phyloP scores from a whole-genome alignment of 1,140 invertebrate species.

The Macrotrachela quadricornifera region DNA sequence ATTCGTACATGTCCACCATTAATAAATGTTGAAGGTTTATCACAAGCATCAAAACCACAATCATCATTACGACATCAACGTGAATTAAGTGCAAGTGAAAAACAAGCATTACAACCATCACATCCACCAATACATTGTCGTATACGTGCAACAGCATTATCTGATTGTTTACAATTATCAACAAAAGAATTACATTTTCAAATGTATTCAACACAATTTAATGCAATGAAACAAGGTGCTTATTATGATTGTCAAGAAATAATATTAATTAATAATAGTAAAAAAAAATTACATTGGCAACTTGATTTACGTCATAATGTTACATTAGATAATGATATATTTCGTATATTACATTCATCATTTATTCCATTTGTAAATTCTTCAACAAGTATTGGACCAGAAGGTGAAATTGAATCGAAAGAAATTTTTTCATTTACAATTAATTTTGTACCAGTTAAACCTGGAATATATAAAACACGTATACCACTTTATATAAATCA shows the following conservation, averaged over 20 bases:
- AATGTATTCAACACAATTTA: background rate
- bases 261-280: conserved; percentile 18
- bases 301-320: conserved; percentile 16
- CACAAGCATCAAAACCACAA: too few relatives aligned
- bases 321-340: conserved; percentile 18
- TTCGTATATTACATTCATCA: conserved; percentile 11
- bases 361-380: background rate
- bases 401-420: conserved; percentile 21
- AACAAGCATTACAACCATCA: conserved; percentile 7
- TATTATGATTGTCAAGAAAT: background rate
- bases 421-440: conserved; percentile 17
- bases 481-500: conserved; percentile 24
- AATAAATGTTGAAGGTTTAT: too few relatives aligned
- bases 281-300: conserved; percentile 18
- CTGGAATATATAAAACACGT: conserved; percentile 17
- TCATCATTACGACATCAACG: too few relatives aligned
- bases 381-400: conserved; percentile 14
- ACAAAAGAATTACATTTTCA: conserved; percentile 1
- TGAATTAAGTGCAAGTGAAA: too few relatives aligned
- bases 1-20: conserved; percentile 5
- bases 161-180: conserved; percentile 20
- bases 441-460: conserved; percentile 23
- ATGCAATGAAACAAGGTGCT: background rate
- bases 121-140: conserved; percentile 16
- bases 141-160: conserved; percentile 23